Conservation (phyloP, 1,140 invertebrate species). For the Brachystomella parvula region DNA sequence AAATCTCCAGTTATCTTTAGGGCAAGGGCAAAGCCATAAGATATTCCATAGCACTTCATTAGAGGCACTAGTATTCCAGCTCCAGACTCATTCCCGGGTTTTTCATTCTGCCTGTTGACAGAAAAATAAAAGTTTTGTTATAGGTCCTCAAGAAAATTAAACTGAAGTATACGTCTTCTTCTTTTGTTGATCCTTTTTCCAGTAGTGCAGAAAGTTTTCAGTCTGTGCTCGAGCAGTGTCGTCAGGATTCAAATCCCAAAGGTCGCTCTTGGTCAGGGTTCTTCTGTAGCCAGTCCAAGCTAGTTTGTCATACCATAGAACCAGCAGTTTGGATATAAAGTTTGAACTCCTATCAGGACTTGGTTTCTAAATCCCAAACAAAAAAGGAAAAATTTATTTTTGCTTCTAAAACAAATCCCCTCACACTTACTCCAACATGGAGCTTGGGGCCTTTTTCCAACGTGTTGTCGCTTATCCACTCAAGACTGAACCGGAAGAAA, state of each 20-base stretch:
- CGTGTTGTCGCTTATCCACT: conserved; percentile 70
- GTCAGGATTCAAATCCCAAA: conserved; percentile 49
- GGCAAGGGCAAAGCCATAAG: conserved; percentile 45
- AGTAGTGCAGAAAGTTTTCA: conserved; percentile 46
- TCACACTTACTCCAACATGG: not conserved
- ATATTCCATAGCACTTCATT: conserved; percentile 45
- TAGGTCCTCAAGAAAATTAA: conserved; percentile 24
- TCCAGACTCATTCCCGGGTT: not conserved
- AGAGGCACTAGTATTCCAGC: conserved; percentile 43
- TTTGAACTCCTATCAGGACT: conserved; percentile 79
- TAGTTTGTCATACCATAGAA: conserved; percentile 82
- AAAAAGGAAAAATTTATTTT: not conserved
- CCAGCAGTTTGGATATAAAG: conserved; percentile 77
- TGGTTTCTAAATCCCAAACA: conserved; percentile 49
- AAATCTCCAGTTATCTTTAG: conserved; percentile 50
- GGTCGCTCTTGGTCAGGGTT: conserved; percentile 45
- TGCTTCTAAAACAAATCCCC: not conserved
- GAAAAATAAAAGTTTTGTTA: too few relatives aligned
- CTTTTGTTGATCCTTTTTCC: conserved; percentile 37
- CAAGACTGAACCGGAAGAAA: conserved; percentile 63
- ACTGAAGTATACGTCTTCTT: not conserved
- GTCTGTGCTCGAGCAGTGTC: conserved; percentile 46
- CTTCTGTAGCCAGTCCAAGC: conserved; percentile 51
- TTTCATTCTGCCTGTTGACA: too few relatives aligned
- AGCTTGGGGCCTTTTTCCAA: not conserved